phyloP scores from a whole-genome alignment of 2,797 vertebrate species.

The Myotis planiceps region DNA sequence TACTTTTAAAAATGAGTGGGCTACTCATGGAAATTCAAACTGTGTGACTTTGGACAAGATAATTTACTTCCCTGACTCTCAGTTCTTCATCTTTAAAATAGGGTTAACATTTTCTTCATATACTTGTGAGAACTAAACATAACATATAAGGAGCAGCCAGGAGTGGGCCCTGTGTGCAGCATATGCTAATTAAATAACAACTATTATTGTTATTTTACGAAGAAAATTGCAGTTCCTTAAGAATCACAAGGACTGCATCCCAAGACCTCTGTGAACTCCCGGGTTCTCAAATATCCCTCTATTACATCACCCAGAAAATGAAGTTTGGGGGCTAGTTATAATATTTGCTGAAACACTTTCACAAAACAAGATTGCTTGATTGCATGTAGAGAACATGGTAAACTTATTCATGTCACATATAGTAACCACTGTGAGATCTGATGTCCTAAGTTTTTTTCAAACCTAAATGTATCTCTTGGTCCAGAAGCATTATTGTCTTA shows the following conservation, averaged over 20 bases:
- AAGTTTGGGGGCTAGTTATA: background rate
- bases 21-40: background rate
- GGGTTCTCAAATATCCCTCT: background rate
- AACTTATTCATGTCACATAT: background rate
- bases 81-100: background rate
- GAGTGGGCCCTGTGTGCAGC: background rate
- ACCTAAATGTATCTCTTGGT: background rate
- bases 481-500: slow-evolving; percentile 6
- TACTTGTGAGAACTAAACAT: background rate
- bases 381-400: background rate
- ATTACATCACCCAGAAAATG: background rate
- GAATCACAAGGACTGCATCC: background rate
- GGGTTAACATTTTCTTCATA: background rate
- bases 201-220: background rate
- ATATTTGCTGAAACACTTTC: background rate
- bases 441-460: background rate
- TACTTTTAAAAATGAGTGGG: background rate
- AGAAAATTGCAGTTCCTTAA: background rate
- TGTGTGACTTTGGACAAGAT: background rate
- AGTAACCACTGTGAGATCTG: background rate
- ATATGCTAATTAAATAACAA: background rate
- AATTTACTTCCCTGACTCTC: background rate
- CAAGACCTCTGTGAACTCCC: background rate
- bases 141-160: background rate
- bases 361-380: background rate